A percentile compares a stretch with the other conserved stretches of the same genome.
phyloP scores from a whole-genome alignment of 2,888 invertebrate genomes.

The Caenorhabditis virilis region DNA sequence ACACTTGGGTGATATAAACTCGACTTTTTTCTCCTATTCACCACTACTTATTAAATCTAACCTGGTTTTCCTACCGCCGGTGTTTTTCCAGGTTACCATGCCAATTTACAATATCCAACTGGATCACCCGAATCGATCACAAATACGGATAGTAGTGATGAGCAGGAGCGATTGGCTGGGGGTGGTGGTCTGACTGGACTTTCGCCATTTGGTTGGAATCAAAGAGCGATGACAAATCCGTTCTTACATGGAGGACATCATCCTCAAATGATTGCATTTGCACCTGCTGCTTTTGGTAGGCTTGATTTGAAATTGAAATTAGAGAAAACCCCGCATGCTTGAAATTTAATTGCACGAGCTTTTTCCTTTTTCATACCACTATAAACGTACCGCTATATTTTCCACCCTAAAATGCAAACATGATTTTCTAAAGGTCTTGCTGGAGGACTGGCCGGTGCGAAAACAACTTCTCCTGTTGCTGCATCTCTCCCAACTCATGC shows the following conservation, averaged over 20 bases:
- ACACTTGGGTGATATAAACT: too few relatives aligned
- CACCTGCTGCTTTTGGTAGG: too few relatives aligned
- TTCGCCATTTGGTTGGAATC: constrained; percentile 14
- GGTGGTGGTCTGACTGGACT: not conserved
- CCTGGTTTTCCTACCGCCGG: constrained; percentile 5
- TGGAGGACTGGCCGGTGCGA: constrained; percentile 34
- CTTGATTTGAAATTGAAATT: too few relatives aligned
- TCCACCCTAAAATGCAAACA: too few relatives aligned
- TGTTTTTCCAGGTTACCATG: constrained; percentile 13
- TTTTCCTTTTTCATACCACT: too few relatives aligned
- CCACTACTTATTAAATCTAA: not conserved
- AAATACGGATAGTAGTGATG: constrained; percentile 8
- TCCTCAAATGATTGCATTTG: too few relatives aligned
- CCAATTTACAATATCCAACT: constrained; percentile 11
- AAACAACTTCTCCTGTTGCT: constrained; percentile 40
- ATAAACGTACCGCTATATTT: too few relatives aligned
- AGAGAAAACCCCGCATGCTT: too few relatives aligned
- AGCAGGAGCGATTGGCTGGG: not conserved
- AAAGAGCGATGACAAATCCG: too few relatives aligned
- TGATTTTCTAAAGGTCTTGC: constrained; percentile 14
- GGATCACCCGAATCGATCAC: constrained; percentile 30
- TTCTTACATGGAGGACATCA: too few relatives aligned
- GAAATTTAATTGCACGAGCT: too few relatives aligned
- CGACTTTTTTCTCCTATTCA: not conserved
- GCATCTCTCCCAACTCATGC: constrained; percentile 24